phyloP scores from a whole-genome alignment of 37 sponge, comb jelly and placozoan species.

The Oscarella lobularis region DNA sequence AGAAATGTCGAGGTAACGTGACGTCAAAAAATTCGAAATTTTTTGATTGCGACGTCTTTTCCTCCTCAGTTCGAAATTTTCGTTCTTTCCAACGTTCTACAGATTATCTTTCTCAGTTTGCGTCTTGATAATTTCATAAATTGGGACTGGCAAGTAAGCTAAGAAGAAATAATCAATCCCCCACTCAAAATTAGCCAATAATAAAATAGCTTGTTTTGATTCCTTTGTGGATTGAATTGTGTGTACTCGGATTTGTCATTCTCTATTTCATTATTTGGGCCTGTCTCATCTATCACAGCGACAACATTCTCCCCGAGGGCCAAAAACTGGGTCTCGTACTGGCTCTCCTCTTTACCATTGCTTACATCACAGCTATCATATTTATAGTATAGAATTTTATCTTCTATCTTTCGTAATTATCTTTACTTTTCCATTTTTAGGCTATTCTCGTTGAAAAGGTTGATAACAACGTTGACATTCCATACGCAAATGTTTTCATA shows the following conservation, averaged over 20 bases:
- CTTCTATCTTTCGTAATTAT: neutral
- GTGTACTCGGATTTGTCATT: neutral
- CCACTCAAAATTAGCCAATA: too few species aligned
- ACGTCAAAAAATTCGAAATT: too few species aligned
- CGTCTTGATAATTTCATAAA: neutral
- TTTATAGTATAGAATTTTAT: neutral
- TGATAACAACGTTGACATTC: neutral
- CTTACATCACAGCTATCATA: neutral
- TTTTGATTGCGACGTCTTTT: neutral
- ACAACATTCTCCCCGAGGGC: neutral
- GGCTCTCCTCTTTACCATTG: neutral
- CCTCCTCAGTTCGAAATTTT: neutral
- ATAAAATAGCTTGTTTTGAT: neutral
- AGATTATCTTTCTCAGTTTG: neutral
- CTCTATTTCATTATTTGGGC: neutral
- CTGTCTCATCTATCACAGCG: neutral
- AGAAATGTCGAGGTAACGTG: neutral
- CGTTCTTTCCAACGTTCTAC: neutral
- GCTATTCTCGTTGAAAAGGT: neutral
- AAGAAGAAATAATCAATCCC: neutral
- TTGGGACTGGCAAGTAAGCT: conserved; percentile 4
- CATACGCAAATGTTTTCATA: neutral
- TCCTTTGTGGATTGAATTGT: neutral
- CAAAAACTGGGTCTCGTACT: neutral
- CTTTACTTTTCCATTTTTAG: neutral